Evolutionary conservation across 2,797 vertebrate species (phyloP), one percentile per base, ranked within the genome.

Genomic region (Echiichthys vipera): DNA sequence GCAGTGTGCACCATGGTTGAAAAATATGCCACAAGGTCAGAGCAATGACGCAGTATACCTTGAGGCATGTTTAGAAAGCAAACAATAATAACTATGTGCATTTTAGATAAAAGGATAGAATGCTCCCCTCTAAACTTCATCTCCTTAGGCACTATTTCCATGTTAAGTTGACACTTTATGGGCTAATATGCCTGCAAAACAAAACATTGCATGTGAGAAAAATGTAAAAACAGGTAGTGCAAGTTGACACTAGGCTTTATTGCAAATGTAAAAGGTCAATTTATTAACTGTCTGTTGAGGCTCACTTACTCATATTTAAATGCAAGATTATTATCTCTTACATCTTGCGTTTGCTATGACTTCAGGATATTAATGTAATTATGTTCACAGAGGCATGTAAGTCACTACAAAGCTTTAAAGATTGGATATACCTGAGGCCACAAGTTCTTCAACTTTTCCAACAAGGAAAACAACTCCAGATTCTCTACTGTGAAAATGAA

Each of bases 241-340:
- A 50, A 54, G 22, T 45, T 78, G 56, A 47, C 71, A 58, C 40
- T 5, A 10, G 10, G 67, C 5, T 86, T 78, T 75, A 71, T 65
- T 82, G 64, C 64, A 80, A 72, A 75, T 76, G 68, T 65, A 74
- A 80, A 82, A 85, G 64, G 69, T 82, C 77, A 83, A 22, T 85
- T 82, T 77, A 83, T 84, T 65, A 86, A 81, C 53, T 68, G 54
- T 81, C 47, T 65, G 73, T 74, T 83, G 67, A 76, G 73, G 73
- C 78, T 85, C 81, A 63, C 68, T 77, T 50, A 71, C 59, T 86
- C 56, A 49, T 74, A 66, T 71, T 80, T 85, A 65, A 77, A 87
- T 82, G 57, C 40, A 58, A 50, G 46, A 82, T 74, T 78, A 76
- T 77, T 81, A 84, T 82, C 78, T 78, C 57, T 49, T 42, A 37